phyloP scores from a whole-genome alignment of 2,113 vertebrate genomes.

The Oreochromis niloticus region DNA sequence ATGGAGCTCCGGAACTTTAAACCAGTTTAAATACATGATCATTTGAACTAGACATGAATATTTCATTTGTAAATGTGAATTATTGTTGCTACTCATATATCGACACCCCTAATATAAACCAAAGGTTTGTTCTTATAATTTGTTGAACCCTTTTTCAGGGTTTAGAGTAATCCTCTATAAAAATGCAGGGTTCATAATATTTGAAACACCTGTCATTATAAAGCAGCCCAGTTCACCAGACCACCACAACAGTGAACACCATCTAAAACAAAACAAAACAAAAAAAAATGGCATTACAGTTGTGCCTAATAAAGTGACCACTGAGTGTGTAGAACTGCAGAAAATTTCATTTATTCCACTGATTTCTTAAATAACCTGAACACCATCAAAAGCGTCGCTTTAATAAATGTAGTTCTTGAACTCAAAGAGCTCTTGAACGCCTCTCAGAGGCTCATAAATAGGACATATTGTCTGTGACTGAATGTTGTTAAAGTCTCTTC shows the following conservation, averaged over 20 bases:
- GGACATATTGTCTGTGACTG: neutral
- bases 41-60: fast-evolving
- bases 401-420: neutral
- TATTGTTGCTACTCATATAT: neutral
- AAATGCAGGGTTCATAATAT: neutral
- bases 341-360: neutral
- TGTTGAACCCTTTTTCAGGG: neutral
- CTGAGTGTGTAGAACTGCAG: neutral
- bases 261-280: neutral
- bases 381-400: fast-evolving
- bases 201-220: neutral
- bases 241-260: neutral
- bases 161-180: neutral
- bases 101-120: neutral
- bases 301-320: neutral
- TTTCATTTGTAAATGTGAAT: neutral
- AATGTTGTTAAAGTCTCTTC: neutral
- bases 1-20: neutral
- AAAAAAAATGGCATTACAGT: neutral
- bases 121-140: neutral
- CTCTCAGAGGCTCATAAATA: neutral
- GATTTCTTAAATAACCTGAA: neutral
- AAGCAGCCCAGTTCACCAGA: neutral
- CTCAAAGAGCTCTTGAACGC: neutral
- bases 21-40: neutral